Conservation (phyloP, 2,888 invertebrate species). For the Gandaritis pyraliata region DNA sequence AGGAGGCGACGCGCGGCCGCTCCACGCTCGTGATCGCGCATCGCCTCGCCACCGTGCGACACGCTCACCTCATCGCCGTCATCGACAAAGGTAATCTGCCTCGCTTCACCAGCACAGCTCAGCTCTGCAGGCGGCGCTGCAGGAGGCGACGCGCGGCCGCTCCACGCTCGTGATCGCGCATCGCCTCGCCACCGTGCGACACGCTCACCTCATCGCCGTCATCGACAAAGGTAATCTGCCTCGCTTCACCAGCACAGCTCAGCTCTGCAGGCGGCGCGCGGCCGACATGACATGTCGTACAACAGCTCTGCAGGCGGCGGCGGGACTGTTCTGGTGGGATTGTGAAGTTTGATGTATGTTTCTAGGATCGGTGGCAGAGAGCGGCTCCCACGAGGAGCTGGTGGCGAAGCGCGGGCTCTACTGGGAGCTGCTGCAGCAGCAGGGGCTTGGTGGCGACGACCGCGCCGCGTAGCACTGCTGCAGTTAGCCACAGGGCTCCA, state of each 20-base stretch:
- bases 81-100: conserved; percentile 87
- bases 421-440: conserved; percentile 69
- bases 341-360: not conserved
- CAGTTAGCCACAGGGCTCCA: not conserved
- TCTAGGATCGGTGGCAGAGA: conserved; percentile 72
- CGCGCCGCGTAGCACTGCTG: conserved; percentile 16
- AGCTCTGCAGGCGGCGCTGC: too few relatives aligned
- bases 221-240: conserved; percentile 87
- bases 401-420: conserved; percentile 64
- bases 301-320: too few relatives aligned
- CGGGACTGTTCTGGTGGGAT: too few relatives aligned
- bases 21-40: conserved; percentile 95
- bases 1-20: conserved; percentile 89
- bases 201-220: conserved; percentile 92
- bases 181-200: conserved; percentile 91
- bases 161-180: conserved; percentile 95
- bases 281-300: too few relatives aligned
- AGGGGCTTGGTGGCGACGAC: conserved; percentile 45
- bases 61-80: conserved; percentile 92
- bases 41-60: conserved; percentile 91
- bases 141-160: conserved; percentile 89
- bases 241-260: too few relatives aligned
- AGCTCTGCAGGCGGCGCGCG: too few relatives aligned
- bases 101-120: too few relatives aligned
- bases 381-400: conserved; percentile 69